Evolutionary conservation across 2,888 invertebrate genomes (phyloP), one percentile per base, ranked within the genome.

Genomic region (Lithodes maja): DNA sequence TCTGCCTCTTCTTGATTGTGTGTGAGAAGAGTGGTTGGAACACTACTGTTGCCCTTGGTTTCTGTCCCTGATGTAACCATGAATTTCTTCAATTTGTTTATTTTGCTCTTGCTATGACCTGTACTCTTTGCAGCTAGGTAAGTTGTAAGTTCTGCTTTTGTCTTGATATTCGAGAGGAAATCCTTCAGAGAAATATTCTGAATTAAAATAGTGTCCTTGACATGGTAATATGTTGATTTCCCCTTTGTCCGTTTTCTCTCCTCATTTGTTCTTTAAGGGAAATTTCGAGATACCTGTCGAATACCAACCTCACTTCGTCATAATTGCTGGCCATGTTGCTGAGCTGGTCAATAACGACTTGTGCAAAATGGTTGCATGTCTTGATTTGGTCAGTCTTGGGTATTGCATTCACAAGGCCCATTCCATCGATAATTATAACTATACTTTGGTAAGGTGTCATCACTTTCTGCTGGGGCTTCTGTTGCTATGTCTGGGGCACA

Each of bases 171-270:
- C 7, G 71, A 71, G 49, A 83, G 83, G n/a, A 83, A 83, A 52
- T 83, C 83, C 53, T 83, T 83, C 71, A 83, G 71, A 49, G 83
- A 83, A 74, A 83, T 83, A 69, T 83, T 83, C 71, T 71, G 83
- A 50, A 83, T 83, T 74, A 74, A 68, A 61, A 68, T 55, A 52
- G 33, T 82, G 68, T 82, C 82, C 12, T 68, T 82, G 12, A 82
- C 82, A 68, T 82, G 82, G 49, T 82, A 82, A 68, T 61, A 82
- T 82, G 82, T 82, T 82, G 82, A 82, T 2, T 61, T 82, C 17
- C 49, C 82, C 68, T 82, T 82, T 3, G 82, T 68, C 15, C 68
- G 5, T 33, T 82, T 82, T 82, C 3, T 17, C 53, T 55, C 61
- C 82, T 55, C 68, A 78, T 49, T 33, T 78, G 9, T 2, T 52